Conservation (phyloP, 2,888 invertebrate genomes). For the Carpatolechia fugitivella region DNA sequence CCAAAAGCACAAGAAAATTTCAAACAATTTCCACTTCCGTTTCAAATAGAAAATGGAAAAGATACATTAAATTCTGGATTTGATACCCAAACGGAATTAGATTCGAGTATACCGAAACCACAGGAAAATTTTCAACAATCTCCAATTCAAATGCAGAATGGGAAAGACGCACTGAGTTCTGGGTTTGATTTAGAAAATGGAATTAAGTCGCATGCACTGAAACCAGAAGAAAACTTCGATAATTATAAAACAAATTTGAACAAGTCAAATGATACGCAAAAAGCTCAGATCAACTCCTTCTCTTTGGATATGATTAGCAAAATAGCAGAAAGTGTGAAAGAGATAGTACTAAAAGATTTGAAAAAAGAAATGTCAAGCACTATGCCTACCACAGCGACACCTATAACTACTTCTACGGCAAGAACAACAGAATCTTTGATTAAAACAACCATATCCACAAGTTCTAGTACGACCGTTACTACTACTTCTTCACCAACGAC, state of each 20-base stretch:
- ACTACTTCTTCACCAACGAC: not conserved
- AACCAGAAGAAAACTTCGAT: not conserved
- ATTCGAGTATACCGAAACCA: no score
- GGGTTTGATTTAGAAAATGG: no score
- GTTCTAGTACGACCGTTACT: no score
- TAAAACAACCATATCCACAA: not conserved
- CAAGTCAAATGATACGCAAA: not conserved
- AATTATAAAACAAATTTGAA: not conserved
- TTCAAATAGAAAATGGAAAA: no score
- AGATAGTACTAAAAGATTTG: slow-evolving; percentile 50
- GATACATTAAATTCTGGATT: no score
- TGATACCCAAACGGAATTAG: not conserved
- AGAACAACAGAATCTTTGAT: no score
- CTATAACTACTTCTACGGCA: slow-evolving; percentile 6
- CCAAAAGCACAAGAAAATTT: no score
- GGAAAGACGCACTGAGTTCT: no score
- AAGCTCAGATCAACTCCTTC: slow-evolving; percentile 4
- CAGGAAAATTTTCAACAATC: no score
- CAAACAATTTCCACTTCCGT: slow-evolving; percentile 18
- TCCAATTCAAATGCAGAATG: no score
- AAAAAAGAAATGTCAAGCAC: slow-evolving; percentile 29
- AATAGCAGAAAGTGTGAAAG: slow-evolving; percentile 55
- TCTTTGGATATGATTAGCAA: slow-evolving; percentile 40
- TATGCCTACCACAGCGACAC: not conserved
- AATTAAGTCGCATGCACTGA: no score